phyloP scores from a whole-genome alignment of 2,113 vertebrate species.

The Catharus fuscescens region DNA sequence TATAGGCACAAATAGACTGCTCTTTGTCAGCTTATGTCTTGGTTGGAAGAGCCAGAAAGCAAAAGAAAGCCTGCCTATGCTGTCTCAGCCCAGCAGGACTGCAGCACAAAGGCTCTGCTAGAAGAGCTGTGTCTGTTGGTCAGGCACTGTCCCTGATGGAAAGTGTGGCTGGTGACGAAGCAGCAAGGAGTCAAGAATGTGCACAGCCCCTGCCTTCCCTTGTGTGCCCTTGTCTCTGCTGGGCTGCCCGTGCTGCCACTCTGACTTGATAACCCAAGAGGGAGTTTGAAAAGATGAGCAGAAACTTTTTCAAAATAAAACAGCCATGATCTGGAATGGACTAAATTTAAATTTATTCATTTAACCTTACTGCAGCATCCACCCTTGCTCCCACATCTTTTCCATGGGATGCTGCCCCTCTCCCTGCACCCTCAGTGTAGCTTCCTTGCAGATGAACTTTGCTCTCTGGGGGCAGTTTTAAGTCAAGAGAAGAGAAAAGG shows the following conservation, averaged over 20 bases:
- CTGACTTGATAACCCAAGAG: background rate
- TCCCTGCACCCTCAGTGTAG: background rate
- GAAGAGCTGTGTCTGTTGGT: background rate
- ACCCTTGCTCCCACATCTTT: background rate
- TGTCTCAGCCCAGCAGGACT: background rate
- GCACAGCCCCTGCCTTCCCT: background rate
- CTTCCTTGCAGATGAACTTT: background rate
- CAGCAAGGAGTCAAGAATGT: background rate
- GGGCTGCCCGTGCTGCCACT: background rate
- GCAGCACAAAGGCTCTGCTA: background rate
- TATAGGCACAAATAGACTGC: background rate
- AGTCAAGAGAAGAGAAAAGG: background rate
- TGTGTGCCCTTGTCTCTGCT: fast-evolving
- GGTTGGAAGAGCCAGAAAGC: background rate
- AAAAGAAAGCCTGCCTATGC: background rate
- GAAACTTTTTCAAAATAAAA: background rate
- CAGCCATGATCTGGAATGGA: background rate
- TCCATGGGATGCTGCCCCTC: background rate
- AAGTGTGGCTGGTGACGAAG: background rate
- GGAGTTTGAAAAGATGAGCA: background rate
- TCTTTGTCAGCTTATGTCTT: background rate
- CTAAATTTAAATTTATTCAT: background rate
- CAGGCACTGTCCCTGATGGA: background rate
- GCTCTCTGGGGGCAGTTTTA: background rate
- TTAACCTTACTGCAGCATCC: background rate